Evolutionary conservation across 2,888 invertebrate genomes (phyloP), one percentile per base, ranked within the genome.

Genomic region (Leptinotarsa peninsularis): DNA sequence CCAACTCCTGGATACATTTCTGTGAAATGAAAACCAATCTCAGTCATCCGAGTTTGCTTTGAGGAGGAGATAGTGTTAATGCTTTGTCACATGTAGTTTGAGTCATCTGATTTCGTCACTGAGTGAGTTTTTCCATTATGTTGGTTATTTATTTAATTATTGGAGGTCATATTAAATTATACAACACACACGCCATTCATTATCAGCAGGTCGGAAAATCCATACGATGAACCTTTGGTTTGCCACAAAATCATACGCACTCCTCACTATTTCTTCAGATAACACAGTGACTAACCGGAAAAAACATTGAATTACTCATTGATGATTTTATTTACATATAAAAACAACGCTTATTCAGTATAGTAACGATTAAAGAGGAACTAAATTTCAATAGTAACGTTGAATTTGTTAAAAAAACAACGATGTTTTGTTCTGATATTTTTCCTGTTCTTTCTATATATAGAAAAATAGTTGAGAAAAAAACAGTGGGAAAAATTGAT

Each of bases 171-270:
- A 58, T 58, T 14, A 58, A 58, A 58, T 43, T 63, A 43, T 17
- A 63, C 33, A 63, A 33, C 7, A n/a, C 15, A 63, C 33, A 17
- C n/a, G 33, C n/a, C 33, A 63, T 63, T 27, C 63, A 63, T 63
- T 43, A 63, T 63, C 63, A 63, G n/a, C 18, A 43, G 17, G 63
- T 58, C 14, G 63, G 63, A 63, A 63, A 63, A 63, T 63, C 63
- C 63, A 63, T 58, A 63, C 15, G 33, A 27, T 63, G 33, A 33
- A 60, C 27, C 23, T 60, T 60, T 23, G 60, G 23, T 21, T 60
- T 27, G 17, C 60, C 60, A 27, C 60, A 60, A 63, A 63, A 33
- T 43, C 17, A 63, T 33, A 63, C 33, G n/a, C 15, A 63, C 63
- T 63, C 17, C 33, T 33, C n/a, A 18, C 33, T 63, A 7, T 63